phyloP scores from a whole-genome alignment of 2,888 invertebrate species.

The Aleiodes leptofemur region DNA sequence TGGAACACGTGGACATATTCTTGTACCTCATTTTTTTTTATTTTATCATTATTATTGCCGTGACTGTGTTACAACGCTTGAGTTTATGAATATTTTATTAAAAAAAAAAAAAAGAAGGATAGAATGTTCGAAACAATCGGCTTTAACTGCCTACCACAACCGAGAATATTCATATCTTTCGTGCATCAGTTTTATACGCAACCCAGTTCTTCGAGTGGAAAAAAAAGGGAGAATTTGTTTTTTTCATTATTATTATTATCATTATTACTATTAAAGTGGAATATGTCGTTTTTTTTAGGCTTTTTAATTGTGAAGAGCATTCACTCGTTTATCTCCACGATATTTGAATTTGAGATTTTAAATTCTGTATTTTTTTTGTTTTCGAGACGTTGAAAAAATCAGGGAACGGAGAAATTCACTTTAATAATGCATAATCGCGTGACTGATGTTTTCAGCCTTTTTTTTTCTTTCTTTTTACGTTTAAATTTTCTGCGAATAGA shows the following conservation, averaged over 20 bases:
- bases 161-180: slow-evolving; percentile 21
- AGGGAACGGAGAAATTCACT: slow-evolving; percentile 29
- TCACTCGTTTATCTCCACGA: background rate
- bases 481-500: too few species aligned
- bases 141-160: slow-evolving; percentile 22
- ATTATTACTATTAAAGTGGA: too few species aligned
- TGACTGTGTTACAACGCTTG: slow-evolving; percentile 30
- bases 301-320: background rate
- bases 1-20: background rate
- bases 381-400: slow-evolving; percentile 35
- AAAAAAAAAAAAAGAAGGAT: background rate
- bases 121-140: slow-evolving; percentile 17
- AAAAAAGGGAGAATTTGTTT: background rate
- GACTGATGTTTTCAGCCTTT: slow-evolving; percentile 37
- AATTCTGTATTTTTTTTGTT: background rate
- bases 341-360: background rate
- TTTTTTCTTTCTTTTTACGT: slow-evolving; percentile 14
- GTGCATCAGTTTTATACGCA: slow-evolving; percentile 32
- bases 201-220: slow-evolving; percentile 25
- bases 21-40: slow-evolving; percentile 2
- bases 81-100: slow-evolving; percentile 30
- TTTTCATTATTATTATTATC: background rate
- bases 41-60: slow-evolving; percentile 10
- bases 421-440: slow-evolving; percentile 65
- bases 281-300: background rate